These are phyloP conservation scores for Hemicordylus capensis DNA, from an alignment of 2,113 vertebrate species.

Conservation along the genomic window DNA sequence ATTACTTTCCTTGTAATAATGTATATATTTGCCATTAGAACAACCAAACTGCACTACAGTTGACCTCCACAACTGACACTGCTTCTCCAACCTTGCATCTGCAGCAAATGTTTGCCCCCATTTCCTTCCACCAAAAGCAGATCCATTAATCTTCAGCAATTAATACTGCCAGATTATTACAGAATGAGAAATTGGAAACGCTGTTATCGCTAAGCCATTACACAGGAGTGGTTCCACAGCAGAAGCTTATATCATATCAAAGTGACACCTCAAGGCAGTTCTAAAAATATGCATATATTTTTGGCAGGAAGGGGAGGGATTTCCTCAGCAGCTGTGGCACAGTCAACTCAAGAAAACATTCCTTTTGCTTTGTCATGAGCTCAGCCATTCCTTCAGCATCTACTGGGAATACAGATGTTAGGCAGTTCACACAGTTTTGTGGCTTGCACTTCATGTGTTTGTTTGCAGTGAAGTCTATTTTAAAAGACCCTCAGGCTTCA, in stretches of 20 bases:
- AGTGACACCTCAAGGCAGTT: conserved; percentile 7
- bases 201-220: background rate
- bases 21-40: background rate
- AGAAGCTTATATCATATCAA: background rate
- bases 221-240: background rate
- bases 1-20: background rate
- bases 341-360: conserved; percentile 30
- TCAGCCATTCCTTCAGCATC: accelerated
- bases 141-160: background rate
- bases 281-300: conserved; percentile 14
- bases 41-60: background rate
- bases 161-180: background rate
- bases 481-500: conserved; percentile 15
- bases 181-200: background rate
- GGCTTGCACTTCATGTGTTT: background rate
- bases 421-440: conserved; percentile 59
- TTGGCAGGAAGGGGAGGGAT: conserved; percentile 7
- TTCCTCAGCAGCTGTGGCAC: conserved; percentile 37
- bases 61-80: background rate
- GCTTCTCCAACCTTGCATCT: background rate
- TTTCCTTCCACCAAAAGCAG: background rate
- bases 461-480: conserved; percentile 53
- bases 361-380: accelerated
- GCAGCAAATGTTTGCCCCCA: background rate
- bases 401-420: conserved; percentile 38